A percentile compares a stretch with the other conserved stretches of the same genome.
phyloP scores from a whole-genome alignment of 1,140 invertebrate species.

The Conus betulinus region DNA sequence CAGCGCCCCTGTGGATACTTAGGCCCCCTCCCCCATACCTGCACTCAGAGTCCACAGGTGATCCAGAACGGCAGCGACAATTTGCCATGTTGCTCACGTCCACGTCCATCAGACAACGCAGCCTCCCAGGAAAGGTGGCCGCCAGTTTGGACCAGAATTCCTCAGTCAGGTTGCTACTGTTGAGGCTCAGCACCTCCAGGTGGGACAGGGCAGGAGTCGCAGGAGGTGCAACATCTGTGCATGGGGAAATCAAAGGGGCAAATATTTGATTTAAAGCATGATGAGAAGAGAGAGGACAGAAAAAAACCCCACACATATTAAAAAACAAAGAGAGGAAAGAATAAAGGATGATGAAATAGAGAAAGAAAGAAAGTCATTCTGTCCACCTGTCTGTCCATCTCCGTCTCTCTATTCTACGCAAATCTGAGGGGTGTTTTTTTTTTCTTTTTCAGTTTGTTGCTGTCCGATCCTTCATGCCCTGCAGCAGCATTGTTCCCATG shows the following conservation, averaged over 20 bases:
- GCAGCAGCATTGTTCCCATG: too few relatives aligned
- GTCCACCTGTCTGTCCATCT: too few relatives aligned
- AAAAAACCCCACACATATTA: background rate
- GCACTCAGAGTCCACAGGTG: slow-evolving; percentile 48
- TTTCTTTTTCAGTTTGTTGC: too few relatives aligned
- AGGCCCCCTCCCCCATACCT: slow-evolving; percentile 31
- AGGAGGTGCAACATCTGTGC: background rate
- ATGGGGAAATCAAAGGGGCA: too few relatives aligned
- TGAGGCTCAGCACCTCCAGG: slow-evolving; percentile 56
- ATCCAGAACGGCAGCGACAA: slow-evolving; percentile 51
- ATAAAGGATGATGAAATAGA: too few relatives aligned
- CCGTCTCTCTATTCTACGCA: too few relatives aligned
- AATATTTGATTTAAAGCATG: too few relatives aligned
- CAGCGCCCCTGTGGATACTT: too few relatives aligned
- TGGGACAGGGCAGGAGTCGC: slow-evolving; percentile 1
- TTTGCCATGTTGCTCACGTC: slow-evolving; percentile 54
- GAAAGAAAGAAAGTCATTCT: too few relatives aligned
- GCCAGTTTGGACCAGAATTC: slow-evolving; percentile 50
- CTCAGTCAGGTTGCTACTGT: slow-evolving; percentile 50
- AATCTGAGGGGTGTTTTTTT: too few relatives aligned
- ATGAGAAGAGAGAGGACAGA: background rate
- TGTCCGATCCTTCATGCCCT: too few relatives aligned
- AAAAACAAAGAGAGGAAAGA: too few relatives aligned
- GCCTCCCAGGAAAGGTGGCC: slow-evolving; percentile 51
- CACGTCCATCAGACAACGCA: slow-evolving; percentile 53